phyloP scores from a whole-genome alignment of 2,113 vertebrate genomes.

The Crotalus helleri region DNA sequence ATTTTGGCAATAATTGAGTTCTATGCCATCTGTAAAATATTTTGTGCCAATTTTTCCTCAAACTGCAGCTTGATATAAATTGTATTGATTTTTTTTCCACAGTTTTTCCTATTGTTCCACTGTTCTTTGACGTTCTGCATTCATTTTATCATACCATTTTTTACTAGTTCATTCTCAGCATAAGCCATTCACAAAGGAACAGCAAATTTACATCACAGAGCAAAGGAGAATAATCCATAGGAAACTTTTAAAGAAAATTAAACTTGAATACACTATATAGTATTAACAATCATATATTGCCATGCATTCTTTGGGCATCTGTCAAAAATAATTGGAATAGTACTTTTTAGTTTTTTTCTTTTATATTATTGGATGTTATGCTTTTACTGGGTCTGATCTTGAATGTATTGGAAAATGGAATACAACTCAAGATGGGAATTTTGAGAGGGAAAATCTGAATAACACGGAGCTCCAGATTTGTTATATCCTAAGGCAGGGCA shows the following conservation, averaged over 20 bases:
- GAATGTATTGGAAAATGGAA: neutral
- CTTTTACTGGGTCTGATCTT: neutral
- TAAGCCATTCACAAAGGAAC: slow-evolving; percentile 11
- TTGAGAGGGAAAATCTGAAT: neutral
- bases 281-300: slow-evolving; percentile 16
- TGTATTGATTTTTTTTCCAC: neutral
- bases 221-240: neutral
- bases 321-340: neutral
- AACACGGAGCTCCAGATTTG: neutral
- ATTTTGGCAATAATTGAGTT: neutral
- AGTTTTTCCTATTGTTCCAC: neutral
- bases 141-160: slow-evolving; percentile 18
- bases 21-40: neutral
- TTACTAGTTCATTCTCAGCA: neutral
- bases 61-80: neutral
- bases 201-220: neutral
- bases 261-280: neutral
- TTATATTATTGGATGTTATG: neutral
- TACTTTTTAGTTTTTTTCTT: neutral
- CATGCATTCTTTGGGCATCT: neutral
- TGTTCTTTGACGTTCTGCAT: slow-evolving; percentile 1
- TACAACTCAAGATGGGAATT: neutral
- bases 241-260: slow-evolving; percentile 18
- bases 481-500: neutral
- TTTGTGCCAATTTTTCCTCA: neutral